These are phyloP conservation scores for Luffia ferchaultella DNA, from an alignment of 2,888 invertebrate species.

Conservation along the genomic window DNA sequence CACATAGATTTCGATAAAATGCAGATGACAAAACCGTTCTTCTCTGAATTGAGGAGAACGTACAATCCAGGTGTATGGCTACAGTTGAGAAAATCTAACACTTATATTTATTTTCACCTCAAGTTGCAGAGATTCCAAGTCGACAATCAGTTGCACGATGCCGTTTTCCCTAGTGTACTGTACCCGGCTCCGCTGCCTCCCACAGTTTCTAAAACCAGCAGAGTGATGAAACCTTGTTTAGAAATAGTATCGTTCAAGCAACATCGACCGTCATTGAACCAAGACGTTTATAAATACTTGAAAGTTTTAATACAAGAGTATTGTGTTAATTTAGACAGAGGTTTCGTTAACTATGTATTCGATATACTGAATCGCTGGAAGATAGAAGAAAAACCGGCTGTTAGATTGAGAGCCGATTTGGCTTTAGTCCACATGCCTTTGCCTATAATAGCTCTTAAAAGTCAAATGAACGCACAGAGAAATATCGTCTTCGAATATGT, in stretches of 20 bases:
- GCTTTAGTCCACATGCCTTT: constrained; percentile 68
- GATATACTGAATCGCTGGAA: constrained; percentile 70
- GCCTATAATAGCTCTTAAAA: constrained; percentile 49
- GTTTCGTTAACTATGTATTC: constrained; percentile 69
- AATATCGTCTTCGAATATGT: constrained; percentile 63
- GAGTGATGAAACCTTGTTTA: constrained; percentile 63
- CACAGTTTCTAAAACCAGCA: constrained; percentile 28
- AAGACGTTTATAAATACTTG: constrained; percentile 68
- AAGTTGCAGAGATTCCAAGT: constrained; percentile 74
- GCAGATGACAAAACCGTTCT: constrained; percentile 89
- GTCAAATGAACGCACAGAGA: constrained; percentile 36
- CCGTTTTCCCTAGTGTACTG: constrained; percentile 73
- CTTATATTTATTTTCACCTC: constrained; percentile 71
- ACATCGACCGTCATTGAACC: constrained; percentile 49
- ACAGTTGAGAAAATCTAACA: constrained; percentile 74
- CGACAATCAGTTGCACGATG: constrained; percentile 78
- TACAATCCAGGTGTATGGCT: constrained; percentile 80
- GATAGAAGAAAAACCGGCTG: constrained; percentile 63
- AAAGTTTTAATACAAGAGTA: constrained; percentile 73
- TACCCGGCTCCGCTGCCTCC: constrained; percentile 68
- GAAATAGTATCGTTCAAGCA: constrained; percentile 65
- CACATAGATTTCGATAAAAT: constrained; percentile 84
- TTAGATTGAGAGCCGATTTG: constrained; percentile 62
- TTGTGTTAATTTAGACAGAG: constrained; percentile 73
- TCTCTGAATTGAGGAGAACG: constrained; percentile 76